Base-by-base conservation (phyloP, 2,113 vertebrate genomes). In the Nerophis ophidion region DNA sequence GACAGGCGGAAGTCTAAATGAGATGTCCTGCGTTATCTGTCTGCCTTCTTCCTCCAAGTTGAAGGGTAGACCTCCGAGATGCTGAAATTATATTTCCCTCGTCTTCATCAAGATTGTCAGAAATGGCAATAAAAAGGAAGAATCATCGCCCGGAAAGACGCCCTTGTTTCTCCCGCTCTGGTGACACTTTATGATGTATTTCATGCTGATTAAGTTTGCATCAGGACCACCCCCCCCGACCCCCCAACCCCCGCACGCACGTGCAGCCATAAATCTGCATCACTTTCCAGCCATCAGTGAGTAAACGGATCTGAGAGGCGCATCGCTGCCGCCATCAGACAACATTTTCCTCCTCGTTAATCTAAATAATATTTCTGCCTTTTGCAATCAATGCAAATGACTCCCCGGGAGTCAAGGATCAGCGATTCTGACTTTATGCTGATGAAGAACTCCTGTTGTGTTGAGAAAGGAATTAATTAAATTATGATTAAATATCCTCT, bases 61-160 rank as follows among this genome's bases (percentile, higher is more conserved):
- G 74, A 71, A 81, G 74, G 67, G 61, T 71, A 54, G 16, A 59
- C 57, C 51, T 70, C 55, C 57, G 74, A 73, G 64, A 69, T 62
- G 45, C 65, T 63, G 40, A 54, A 59, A 74, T 80, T 40, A 65
- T 50, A 65, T 26, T 48, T 66, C 53, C 61, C 33, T 71, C 70
- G 57, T 75, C 58, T 51, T 68, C 74, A 47, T 70, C 53, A 50
- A 57, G 36, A 49, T 66, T 66, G 64, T 66, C 69, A 74, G 70
- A 65, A 80, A 76, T 46, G 19, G 55, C 66, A 74, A 61, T 62
- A 68, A 78, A 71, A 56, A 38, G 56, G 48, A 45, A 56, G 76
- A 79, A 76, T 82, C 73, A 70, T 71, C 71, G 68, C 82, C 48
- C 46, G 0, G 40, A 11, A 58, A 61, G 64, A 68, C 16, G 42